These are phyloP conservation scores for Hirundichthys speculiger DNA, from an alignment of 2,113 vertebrate species.

Conservation along the genomic window DNA sequence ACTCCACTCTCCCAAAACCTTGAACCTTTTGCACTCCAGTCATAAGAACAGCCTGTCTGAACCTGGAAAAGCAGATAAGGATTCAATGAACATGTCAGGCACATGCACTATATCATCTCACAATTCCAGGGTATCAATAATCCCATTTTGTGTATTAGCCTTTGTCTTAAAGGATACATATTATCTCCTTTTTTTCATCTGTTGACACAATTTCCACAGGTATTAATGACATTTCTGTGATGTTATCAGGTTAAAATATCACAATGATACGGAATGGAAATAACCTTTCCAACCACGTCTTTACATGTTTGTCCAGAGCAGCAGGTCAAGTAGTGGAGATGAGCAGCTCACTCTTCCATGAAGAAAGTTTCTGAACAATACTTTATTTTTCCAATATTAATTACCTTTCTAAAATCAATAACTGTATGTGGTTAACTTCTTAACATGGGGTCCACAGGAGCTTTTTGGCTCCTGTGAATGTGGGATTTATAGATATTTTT, in stretches of 20 bases:
- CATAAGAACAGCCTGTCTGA: background rate
- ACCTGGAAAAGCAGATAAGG: background rate
- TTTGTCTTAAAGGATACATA: background rate
- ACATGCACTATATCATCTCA: slow-evolving; percentile 23
- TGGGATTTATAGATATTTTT: slow-evolving; percentile 6
- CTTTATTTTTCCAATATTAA: no score
- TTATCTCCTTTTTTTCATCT: background rate
- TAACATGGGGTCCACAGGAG: background rate
- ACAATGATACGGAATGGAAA: no score
- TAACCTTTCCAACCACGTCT: no score
- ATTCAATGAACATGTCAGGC: slow-evolving; percentile 1
- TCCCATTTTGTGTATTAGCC: background rate
- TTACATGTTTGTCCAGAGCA: no score
- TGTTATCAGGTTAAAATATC: no score
- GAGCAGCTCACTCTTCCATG: no score
- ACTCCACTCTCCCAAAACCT: slow-evolving; percentile 81
- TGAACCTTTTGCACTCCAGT: slow-evolving; percentile 27
- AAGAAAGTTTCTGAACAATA: no score
- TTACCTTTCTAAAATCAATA: no score
- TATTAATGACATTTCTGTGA: background rate
- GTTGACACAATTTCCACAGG: background rate
- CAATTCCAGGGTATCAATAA: background rate
- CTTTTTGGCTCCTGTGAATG: background rate
- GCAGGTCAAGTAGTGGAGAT: no score
- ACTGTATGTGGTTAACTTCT: no score